These are phyloP conservation scores for Epsilonema sp. DNA, from an alignment of 2,888 invertebrate species.

Conservation along the genomic window DNA sequence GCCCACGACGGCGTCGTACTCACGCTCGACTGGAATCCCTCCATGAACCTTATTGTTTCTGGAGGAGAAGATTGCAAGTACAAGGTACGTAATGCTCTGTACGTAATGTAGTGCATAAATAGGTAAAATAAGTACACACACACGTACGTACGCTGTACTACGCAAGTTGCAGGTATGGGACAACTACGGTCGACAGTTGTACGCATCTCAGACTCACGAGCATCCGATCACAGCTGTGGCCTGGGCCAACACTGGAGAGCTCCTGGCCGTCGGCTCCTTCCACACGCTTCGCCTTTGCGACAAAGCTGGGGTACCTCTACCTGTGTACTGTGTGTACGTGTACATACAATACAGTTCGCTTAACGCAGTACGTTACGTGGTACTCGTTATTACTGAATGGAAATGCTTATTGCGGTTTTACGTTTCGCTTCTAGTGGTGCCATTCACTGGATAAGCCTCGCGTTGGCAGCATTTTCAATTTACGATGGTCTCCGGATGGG, in stretches of 20 bases:
- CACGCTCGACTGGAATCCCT: constrained; percentile 42
- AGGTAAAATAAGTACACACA: constrained; percentile 1
- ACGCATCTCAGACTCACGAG: constrained; percentile 62
- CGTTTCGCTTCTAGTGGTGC: constrained; percentile 60
- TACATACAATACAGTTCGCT: too few relatives aligned
- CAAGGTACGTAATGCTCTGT: constrained; percentile 40
- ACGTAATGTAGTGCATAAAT: constrained; percentile 2
- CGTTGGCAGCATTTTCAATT: constrained; percentile 66
- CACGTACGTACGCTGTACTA: not conserved
- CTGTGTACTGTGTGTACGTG: too few relatives aligned
- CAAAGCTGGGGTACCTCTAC: constrained; percentile 56
- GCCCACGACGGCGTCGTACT: constrained; percentile 84
- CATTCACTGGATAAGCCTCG: constrained; percentile 68
- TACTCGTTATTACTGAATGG: too few relatives aligned
- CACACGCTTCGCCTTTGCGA: constrained; percentile 79
- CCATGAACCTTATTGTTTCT: constrained; percentile 41
- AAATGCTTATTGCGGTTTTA: too few relatives aligned
- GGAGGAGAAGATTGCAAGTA: constrained; percentile 55
- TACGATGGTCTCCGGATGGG: constrained; percentile 85
- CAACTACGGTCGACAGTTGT: constrained; percentile 63
- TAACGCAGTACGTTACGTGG: too few relatives aligned
- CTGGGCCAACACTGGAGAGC: constrained; percentile 74
- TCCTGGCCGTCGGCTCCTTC: constrained; percentile 77
- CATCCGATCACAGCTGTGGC: constrained; percentile 72
- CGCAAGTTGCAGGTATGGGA: constrained; percentile 79